Percentiles rank a stretch among this genome's conserved stretches.
These are phyloP conservation scores for Pterocles burchelli DNA, from an alignment of 2,113 vertebrate species.

Conservation along the genomic window DNA sequence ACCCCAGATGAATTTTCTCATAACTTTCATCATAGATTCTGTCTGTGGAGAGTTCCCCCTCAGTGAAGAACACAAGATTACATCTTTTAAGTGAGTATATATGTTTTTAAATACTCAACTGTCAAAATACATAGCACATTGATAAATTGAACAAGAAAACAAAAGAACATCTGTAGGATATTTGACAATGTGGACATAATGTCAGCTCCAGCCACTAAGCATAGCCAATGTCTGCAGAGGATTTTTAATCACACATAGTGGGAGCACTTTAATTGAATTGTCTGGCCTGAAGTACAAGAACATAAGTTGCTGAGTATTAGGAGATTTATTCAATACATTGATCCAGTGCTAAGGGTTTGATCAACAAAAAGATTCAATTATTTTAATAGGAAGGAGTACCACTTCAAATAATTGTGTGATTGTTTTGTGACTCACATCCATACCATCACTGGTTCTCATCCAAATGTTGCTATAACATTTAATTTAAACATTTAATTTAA, in stretches of 20 bases:
- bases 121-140: background rate
- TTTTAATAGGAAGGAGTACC: background rate
- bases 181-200: background rate
- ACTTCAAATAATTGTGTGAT: slow-evolving; percentile 4
- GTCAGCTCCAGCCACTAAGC: background rate
- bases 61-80: background rate
- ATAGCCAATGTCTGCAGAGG: background rate
- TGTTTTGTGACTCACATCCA: background rate
- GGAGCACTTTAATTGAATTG: background rate
- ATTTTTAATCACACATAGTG: background rate
- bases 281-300: background rate
- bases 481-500: background rate
- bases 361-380: background rate
- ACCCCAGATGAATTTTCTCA: background rate
- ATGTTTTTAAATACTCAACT: background rate
- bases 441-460: background rate
- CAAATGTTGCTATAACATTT: background rate
- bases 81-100: background rate
- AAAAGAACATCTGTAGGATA: background rate
- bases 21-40: background rate
- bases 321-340: background rate
- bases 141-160: background rate
- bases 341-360: background rate
- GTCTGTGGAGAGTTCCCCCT: fast-evolving
- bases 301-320: background rate